Percentiles rank a stretch among this genome's conserved stretches.
Evolutionary conservation across 2,797 vertebrate genomes (phyloP).

Genomic region (Sebastes alutus): DNA sequence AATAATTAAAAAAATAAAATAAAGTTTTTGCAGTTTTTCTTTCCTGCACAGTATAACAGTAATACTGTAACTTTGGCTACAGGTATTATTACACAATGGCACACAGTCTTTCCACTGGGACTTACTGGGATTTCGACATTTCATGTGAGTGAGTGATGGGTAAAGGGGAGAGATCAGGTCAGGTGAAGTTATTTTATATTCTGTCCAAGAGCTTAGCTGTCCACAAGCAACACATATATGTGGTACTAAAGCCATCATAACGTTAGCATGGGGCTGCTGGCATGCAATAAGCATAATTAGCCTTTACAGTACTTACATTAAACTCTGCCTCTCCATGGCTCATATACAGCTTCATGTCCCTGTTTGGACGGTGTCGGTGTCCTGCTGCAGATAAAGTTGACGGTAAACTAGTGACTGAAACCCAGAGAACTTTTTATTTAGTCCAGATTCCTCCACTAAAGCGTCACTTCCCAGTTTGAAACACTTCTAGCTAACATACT

Average conservation of each 20-base stretch:
- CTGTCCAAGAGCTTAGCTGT: background rate
- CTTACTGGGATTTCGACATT: background rate
- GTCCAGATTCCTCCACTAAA: slow-evolving; percentile 32
- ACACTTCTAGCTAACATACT: slow-evolving; percentile 27
- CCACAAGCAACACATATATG: background rate
- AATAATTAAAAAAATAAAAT: no score
- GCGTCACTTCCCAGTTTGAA: slow-evolving; percentile 51
- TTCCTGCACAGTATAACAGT: background rate
- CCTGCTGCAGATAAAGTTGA: slow-evolving; percentile 18
- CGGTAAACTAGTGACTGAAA: background rate
- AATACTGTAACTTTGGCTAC: background rate
- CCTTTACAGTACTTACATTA: slow-evolving; percentile 50
- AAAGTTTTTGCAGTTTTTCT: background rate
- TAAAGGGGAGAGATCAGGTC: background rate
- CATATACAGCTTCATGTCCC: slow-evolving; percentile 21
- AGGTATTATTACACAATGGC: background rate
- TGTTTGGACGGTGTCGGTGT: background rate
- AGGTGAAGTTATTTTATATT: background rate
- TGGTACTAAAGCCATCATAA: background rate
- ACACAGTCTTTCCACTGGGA: background rate
- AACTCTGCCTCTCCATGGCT: slow-evolving; percentile 15
- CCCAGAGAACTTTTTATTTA: background rate
- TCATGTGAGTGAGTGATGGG: background rate
- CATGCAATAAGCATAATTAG: background rate
- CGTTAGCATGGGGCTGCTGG: background rate